Percentiles rank a stretch among this genome's conserved stretches.
phyloP scores from a whole-genome alignment of 2,797 vertebrate genomes.

The Chelmon rostratus region DNA sequence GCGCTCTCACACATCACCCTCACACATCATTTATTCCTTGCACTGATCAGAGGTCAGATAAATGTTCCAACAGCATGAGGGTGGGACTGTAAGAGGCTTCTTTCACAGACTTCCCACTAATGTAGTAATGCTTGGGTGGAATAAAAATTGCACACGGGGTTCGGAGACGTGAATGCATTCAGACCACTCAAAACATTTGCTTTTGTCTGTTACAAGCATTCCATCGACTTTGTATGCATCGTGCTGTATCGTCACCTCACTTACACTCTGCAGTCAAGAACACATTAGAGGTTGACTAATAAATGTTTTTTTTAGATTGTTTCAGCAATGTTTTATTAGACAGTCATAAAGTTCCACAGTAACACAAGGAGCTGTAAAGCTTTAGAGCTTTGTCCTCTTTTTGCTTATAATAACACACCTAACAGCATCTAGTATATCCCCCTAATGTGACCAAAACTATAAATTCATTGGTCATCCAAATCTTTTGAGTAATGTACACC shows the following conservation, averaged over 20 bases:
- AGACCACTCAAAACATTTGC: not conserved
- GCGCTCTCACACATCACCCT: not conserved
- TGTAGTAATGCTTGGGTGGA: not conserved
- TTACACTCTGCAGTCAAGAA: not conserved
- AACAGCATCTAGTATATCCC: not conserved
- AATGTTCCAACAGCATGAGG: not conserved
- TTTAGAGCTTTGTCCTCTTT: not conserved
- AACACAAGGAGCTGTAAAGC: not conserved
- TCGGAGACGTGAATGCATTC: not conserved
- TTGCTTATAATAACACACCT: no score
- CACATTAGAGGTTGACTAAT: not conserved
- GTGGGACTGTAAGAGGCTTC: not conserved
- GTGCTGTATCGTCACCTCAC: no score
- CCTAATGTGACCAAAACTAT: conserved; percentile 22
- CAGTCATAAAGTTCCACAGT: not conserved
- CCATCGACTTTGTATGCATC: not conserved
- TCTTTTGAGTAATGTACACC: conserved; percentile 33
- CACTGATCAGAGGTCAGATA: not conserved
- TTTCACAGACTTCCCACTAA: not conserved
- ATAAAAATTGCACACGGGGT: not conserved
- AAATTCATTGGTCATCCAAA: conserved; percentile 34
- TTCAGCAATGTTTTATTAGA: not conserved
- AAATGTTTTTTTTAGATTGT: not conserved
- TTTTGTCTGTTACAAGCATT: not conserved
- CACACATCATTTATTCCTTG: not conserved